Evolutionary conservation across 2,888 invertebrate genomes (phyloP).

Genomic region (Drosophila koepferae): DNA sequence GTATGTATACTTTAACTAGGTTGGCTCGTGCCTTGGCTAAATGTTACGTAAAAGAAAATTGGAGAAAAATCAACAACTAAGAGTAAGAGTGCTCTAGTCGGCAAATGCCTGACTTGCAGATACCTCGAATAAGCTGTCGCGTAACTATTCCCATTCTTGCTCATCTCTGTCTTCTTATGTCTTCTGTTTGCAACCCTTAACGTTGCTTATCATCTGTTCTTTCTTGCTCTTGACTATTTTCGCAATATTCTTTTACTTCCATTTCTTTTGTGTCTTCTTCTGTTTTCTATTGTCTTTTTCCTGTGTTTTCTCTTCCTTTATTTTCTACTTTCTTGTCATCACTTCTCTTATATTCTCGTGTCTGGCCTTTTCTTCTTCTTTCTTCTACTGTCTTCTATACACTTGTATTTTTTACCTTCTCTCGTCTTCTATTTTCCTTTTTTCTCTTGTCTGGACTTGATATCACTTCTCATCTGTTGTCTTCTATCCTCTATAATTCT

Average conservation of each 20-base stretch:
- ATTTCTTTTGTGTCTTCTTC: neutral
- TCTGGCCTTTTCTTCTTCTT: neutral
- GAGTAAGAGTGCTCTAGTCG: conserved; percentile 6
- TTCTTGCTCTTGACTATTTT: neutral
- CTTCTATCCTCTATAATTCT: no score
- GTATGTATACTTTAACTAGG: conserved; percentile 49
- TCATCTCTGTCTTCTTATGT: neutral
- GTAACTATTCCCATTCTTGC: neutral
- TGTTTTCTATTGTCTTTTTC: neutral
- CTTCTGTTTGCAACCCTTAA: neutral
- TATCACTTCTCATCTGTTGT: neutral
- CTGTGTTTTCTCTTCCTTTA: no score
- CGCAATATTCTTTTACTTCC: no score
- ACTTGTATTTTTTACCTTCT: neutral
- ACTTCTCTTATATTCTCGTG: neutral
- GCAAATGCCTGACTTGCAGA: neutral
- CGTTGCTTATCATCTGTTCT: neutral
- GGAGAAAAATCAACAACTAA: conserved; percentile 34
- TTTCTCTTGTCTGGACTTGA: neutral
- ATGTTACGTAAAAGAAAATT: conserved; percentile 73
- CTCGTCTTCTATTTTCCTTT: neutral
- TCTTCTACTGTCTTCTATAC: neutral
- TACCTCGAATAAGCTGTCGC: neutral
- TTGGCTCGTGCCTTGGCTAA: conserved; percentile 64
- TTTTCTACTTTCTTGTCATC: neutral